These are phyloP conservation scores for Drosophila willistoni DNA, from an alignment of 1,140 invertebrate genomes.

Conservation along the genomic window DNA sequence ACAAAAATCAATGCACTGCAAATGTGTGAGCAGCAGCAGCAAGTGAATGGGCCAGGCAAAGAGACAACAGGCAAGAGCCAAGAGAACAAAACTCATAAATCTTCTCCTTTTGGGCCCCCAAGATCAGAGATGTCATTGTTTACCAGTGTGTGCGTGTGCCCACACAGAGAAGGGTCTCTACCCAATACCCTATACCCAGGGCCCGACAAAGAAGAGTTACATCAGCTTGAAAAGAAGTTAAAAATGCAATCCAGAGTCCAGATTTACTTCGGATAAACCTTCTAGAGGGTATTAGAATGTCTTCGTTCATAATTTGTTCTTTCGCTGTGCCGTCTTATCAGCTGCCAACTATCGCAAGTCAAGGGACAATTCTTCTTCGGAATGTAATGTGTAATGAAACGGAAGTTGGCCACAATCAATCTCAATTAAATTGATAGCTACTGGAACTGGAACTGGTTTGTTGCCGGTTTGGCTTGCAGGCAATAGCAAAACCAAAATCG, in stretches of 20 bases:
- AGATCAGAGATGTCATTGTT: constrained; percentile 48
- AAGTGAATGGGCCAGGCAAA: constrained; percentile 7
- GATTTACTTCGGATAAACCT: not conserved
- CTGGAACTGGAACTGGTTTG: constrained; percentile 19
- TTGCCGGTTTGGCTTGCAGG: not conserved
- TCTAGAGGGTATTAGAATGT: not conserved
- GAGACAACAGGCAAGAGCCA: constrained; percentile 7
- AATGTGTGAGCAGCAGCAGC: constrained; percentile 61
- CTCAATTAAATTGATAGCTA: constrained; percentile 75
- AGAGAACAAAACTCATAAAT: constrained; percentile 59
- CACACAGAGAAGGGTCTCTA: constrained; percentile 45
- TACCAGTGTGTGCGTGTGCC: constrained; percentile 23
- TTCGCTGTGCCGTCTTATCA: constrained; percentile 49
- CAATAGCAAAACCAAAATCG: not conserved
- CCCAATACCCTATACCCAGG: not conserved
- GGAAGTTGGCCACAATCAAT: constrained; percentile 72
- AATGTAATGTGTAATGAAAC: constrained; percentile 63
- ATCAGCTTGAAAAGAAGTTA: too few species aligned
- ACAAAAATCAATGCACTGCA: constrained; percentile 74
- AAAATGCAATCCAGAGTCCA: too few species aligned
- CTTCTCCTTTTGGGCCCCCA: constrained; percentile 42
- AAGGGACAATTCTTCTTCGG: constrained; percentile 53
- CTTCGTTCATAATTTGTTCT: not conserved
- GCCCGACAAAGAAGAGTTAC: too few species aligned
- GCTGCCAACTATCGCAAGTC: constrained; percentile 49